Evolutionary conservation across 2,113 vertebrate genomes (phyloP).

Genomic region (Paedocypris sp.): DNA sequence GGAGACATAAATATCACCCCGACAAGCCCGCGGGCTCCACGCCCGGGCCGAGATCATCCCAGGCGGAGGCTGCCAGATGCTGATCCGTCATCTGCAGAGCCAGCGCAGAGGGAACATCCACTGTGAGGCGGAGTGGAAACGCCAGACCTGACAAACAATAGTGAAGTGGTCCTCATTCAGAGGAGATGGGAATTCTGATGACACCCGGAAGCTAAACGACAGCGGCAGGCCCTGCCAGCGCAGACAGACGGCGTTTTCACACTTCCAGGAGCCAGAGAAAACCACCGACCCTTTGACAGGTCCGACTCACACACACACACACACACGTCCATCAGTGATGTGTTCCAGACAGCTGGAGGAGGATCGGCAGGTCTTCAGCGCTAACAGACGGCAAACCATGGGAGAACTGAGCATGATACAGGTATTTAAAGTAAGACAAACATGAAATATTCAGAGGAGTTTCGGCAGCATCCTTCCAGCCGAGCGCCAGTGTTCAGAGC

Average conservation of each 20-base stretch:
- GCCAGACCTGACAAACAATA: background rate
- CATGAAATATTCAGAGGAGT: no score
- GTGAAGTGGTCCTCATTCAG: background rate
- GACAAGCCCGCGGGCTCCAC: constrained; percentile 8
- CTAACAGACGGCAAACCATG: background rate
- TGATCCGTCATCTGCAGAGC: constrained; percentile 5
- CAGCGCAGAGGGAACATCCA: background rate
- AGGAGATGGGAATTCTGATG: background rate
- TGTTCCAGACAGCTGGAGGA: background rate
- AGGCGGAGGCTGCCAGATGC: constrained; percentile 13
- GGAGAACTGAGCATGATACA: background rate
- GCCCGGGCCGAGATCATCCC: background rate
- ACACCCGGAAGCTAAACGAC: constrained; percentile 2
- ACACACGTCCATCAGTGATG: constrained; percentile 1
- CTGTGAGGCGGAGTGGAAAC: background rate
- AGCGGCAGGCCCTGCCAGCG: background rate
- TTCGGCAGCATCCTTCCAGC: no score
- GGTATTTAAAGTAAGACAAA: no score
- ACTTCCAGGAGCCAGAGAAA: constrained; percentile 2
- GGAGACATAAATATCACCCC: constrained; percentile 9
- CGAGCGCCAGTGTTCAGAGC: no score
- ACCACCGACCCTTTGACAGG: background rate
- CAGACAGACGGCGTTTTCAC: constrained; percentile 1
- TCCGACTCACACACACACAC: constrained; percentile 1
- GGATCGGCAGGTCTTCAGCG: background rate